Evolutionary conservation across 2,888 invertebrate genomes (phyloP).

Genomic region (Agrotis exclamationis): DNA sequence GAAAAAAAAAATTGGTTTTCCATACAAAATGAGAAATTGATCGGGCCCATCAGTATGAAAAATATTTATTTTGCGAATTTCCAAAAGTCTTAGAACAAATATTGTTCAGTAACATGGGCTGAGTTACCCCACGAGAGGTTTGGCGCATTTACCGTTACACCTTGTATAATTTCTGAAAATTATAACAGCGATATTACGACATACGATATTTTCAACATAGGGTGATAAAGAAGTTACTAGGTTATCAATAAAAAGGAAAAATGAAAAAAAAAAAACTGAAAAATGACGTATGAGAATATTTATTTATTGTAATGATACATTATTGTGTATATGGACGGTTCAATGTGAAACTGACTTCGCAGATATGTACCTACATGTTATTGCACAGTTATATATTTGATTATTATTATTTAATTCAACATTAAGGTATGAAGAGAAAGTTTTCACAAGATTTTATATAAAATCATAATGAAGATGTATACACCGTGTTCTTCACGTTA

Average conservation of each 20-base stretch:
- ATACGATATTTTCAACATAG: no score
- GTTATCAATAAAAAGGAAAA: constrained; percentile 25
- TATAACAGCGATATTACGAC: neutral
- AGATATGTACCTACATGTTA: constrained; percentile 54
- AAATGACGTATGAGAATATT: constrained; percentile 64
- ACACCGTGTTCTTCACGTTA: no score
- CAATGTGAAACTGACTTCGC: constrained; percentile 55
- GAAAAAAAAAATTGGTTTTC: no score
- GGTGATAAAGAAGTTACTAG: neutral
- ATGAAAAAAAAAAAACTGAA: constrained; percentile 52
- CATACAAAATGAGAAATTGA: no score
- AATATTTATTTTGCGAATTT: no score
- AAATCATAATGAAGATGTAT: constrained; percentile 27
- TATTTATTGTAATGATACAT: constrained; percentile 62
- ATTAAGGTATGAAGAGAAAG: constrained; percentile 20
- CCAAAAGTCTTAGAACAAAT: no score
- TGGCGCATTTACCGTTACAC: no score
- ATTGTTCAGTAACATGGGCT: no score
- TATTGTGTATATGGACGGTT: constrained; percentile 67
- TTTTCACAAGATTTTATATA: constrained; percentile 35
- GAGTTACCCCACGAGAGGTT: no score
- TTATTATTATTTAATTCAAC: neutral
- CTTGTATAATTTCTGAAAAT: neutral
- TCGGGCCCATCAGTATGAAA: no score
- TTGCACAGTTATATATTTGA: constrained; percentile 34